A percentile compares a stretch with the other conserved stretches of the same genome.
Evolutionary conservation across 2,797 vertebrate species (phyloP).

Genomic region (Dryobates pubescens): DNA sequence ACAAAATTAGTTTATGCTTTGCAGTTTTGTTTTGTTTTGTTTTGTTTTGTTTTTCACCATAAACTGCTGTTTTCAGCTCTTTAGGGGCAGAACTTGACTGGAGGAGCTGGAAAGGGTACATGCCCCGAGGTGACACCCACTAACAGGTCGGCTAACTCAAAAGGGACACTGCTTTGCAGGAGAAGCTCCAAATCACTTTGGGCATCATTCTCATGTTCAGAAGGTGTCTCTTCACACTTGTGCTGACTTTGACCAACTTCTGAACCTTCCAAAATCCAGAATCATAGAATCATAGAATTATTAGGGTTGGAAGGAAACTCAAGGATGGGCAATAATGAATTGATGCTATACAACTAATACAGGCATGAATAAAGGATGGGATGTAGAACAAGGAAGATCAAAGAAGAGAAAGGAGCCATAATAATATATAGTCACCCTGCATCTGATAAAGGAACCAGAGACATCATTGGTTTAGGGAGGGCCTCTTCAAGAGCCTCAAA

Average conservation of each 20-base stretch:
- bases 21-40: no score
- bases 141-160: background rate
- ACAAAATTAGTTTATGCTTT: background rate
- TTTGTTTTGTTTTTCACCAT: background rate
- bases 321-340: background rate
- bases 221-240: background rate
- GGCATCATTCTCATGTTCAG: accelerated
- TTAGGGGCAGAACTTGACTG: background rate
- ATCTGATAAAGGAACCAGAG: background rate
- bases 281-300: background rate
- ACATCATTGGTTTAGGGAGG: accelerated
- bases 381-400: background rate
- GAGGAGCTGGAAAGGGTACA: background rate
- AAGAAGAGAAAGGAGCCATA: background rate
- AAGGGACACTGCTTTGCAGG: background rate
- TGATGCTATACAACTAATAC: background rate
- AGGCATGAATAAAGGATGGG: background rate
- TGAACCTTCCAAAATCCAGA: background rate
- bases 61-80: background rate
- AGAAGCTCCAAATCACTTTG: background rate
- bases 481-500: background rate
- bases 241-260: background rate
- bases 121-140: background rate
- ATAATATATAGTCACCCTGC: background rate
- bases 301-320: no score